Evolutionary conservation across 2,888 invertebrate species (phyloP).

Genomic region (Adelphocoris suturalis): DNA sequence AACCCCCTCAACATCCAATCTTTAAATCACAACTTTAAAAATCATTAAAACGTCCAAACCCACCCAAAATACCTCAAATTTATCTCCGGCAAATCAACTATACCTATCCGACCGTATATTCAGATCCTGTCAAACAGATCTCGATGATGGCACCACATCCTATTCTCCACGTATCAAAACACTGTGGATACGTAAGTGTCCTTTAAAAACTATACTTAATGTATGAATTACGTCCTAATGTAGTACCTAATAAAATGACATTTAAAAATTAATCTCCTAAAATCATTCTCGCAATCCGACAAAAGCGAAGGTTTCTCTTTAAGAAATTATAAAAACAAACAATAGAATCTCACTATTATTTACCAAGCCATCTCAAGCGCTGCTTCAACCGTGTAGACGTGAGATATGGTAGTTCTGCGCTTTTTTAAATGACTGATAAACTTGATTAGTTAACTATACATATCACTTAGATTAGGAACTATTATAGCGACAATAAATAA

Average conservation of each 20-base stretch:
- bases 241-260: background rate
- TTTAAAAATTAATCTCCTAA: too few relatives aligned
- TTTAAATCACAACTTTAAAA: background rate
- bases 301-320: background rate
- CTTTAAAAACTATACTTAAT: background rate
- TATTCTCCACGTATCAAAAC: constrained; percentile 14
- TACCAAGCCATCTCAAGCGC: background rate
- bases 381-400: background rate
- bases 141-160: constrained; percentile 34
- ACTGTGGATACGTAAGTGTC: constrained; percentile 42
- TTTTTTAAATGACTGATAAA: background rate
- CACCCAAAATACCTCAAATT: background rate
- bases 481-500: background rate
- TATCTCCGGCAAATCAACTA: background rate
- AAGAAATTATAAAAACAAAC: background rate
- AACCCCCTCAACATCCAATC: background rate
- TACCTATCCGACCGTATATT: background rate
- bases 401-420: background rate
- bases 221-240: background rate
- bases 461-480: background rate
- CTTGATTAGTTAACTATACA: background rate
- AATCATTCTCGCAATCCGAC: too few relatives aligned
- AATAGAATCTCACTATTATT: background rate
- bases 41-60: background rate
- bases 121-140: too few relatives aligned